These are phyloP conservation scores for Xiphorhynchus elegans DNA, from an alignment of 2,113 vertebrate genomes.

Conservation along the genomic window DNA sequence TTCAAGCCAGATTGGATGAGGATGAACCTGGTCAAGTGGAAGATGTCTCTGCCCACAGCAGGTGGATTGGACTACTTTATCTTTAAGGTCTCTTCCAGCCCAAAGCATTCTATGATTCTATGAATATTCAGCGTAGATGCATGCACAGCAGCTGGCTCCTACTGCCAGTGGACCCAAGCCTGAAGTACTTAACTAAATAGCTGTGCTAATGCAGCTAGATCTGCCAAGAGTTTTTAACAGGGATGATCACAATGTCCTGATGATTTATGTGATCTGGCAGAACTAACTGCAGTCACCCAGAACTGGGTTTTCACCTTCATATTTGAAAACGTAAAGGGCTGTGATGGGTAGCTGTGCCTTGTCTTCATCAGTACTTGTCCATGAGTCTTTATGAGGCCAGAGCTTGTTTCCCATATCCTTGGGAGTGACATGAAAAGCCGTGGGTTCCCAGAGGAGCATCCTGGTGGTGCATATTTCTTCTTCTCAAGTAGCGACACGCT, in stretches of 20 bases:
- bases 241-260: not conserved
- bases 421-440: not conserved
- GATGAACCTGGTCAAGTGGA: not conserved
- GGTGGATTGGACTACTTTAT: not conserved
- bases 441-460: not conserved
- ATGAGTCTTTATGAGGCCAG: not conserved
- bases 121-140: not conserved
- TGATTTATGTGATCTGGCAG: constrained; percentile 7
- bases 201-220: not conserved
- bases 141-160: not conserved
- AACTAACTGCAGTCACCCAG: not conserved
- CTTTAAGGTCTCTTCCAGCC: not conserved
- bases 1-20: not conserved
- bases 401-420: not conserved
- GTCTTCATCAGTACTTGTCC: not conserved
- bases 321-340: not conserved
- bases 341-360: not conserved
- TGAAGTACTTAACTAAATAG: not conserved
- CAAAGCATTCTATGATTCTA: not conserved
- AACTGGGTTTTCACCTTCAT: not conserved
- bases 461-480: not conserved
- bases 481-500: not conserved
- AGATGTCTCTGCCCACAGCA: not conserved
- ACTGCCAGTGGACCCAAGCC: not conserved
- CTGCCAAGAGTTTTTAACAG: constrained; percentile 16